Evolutionary conservation across 2,888 invertebrate species (phyloP).

Genomic region (Lasioglossum zephyrum): DNA sequence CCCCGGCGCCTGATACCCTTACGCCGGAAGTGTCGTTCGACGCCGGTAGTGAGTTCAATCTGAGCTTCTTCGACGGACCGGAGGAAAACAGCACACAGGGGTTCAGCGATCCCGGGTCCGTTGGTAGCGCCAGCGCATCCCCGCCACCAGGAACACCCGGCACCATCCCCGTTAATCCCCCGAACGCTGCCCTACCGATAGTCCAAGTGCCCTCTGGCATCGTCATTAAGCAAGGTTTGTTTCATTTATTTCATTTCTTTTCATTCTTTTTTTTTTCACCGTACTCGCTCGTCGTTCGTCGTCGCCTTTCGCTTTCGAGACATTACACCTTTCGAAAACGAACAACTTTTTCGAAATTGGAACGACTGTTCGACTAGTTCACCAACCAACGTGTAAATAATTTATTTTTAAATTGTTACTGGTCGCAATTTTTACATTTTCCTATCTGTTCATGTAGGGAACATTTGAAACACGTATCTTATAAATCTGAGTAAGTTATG

Average conservation of each 20-base stretch:
- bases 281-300: not conserved
- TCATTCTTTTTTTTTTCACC: not conserved
- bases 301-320: too few relatives aligned
- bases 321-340: too few relatives aligned
- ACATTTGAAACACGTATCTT: too few relatives aligned
- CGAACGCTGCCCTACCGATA: constrained; percentile 79
- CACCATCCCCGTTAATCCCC: constrained; percentile 75
- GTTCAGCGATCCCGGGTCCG: constrained; percentile 89
- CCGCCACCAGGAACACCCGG: constrained; percentile 82
- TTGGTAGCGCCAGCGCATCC: constrained; percentile 85
- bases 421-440: too few relatives aligned
- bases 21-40: constrained; percentile 89
- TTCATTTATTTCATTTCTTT: constrained; percentile 59
- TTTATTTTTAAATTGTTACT: too few relatives aligned
- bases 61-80: constrained; percentile 91
- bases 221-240: constrained; percentile 84
- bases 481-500: too few relatives aligned
- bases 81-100: constrained; percentile 89
- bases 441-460: too few relatives aligned
- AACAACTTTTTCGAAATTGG: too few relatives aligned
- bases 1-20: constrained; percentile 87
- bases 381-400: too few relatives aligned
- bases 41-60: constrained; percentile 91
- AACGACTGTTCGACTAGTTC: too few relatives aligned
- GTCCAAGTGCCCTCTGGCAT: constrained; percentile 82